Conservation (phyloP, 2,888 invertebrate genomes). For the Bembecia ichneumoniformis region DNA sequence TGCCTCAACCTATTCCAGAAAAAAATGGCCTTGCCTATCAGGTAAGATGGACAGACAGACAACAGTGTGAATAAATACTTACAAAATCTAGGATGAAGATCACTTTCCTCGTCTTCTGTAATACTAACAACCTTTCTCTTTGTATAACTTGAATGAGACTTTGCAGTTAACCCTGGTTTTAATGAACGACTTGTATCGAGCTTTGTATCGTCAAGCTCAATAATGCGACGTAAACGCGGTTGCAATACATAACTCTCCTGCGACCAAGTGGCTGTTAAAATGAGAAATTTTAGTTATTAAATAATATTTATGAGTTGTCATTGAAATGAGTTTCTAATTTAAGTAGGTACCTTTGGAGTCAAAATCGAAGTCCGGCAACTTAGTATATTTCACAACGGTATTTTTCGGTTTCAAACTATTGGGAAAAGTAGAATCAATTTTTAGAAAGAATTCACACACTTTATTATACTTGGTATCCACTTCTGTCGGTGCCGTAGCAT, state of each 20-base stretch:
- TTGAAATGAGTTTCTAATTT: conserved; percentile 5
- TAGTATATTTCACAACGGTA: conserved; percentile 52
- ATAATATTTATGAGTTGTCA: no score
- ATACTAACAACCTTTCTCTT: conserved; percentile 54
- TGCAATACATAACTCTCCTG: conserved; percentile 25
- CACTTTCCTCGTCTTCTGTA: conserved; percentile 42
- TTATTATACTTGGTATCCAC: conserved; percentile 30
- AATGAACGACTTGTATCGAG: conserved; percentile 32
- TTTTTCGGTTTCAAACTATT: conserved; percentile 29
- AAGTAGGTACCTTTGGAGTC: conserved; percentile 41
- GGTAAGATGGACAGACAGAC: no score
- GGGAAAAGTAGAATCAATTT: conserved; percentile 30
- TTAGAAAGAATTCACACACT: conserved; percentile 33
- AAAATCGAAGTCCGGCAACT: conserved; percentile 47
- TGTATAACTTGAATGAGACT: conserved; percentile 23
- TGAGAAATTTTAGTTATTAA: no score
- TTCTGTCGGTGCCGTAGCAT: conserved; percentile 47
- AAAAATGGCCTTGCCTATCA: no score
- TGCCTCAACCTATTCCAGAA: no score
- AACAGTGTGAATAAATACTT: no score
- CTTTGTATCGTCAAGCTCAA: conserved; percentile 36
- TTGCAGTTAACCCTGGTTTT: conserved; percentile 18
- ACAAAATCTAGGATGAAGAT: conserved; percentile 39
- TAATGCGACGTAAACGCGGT: conserved; percentile 42
- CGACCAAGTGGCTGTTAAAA: conserved; percentile 35